Percentiles rank a stretch among this genome's conserved stretches.
These are phyloP conservation scores for Gymnocephalus cernua DNA, from an alignment of 2,113 vertebrate species.

Conservation along the genomic window DNA sequence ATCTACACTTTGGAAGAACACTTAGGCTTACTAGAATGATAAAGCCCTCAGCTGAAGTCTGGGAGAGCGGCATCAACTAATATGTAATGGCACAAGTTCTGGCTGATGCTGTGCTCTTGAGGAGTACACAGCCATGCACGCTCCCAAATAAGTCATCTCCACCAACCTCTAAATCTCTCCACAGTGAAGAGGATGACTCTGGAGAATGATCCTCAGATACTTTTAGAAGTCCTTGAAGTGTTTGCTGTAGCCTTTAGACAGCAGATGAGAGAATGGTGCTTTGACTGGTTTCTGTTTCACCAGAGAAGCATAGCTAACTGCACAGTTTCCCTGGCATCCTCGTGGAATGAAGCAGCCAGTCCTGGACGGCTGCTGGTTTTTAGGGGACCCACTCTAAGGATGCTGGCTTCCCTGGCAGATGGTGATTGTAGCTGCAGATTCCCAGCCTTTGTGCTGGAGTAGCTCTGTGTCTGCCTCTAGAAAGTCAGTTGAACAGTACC, in stretches of 20 bases:
- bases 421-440: constrained; percentile 26
- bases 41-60: constrained; percentile 3
- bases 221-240: constrained; percentile 25
- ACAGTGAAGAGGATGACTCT: neutral
- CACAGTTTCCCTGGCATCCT: constrained; percentile 32
- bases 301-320: constrained; percentile 14
- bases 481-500: constrained; percentile 23
- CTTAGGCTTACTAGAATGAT: neutral
- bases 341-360: constrained; percentile 15
- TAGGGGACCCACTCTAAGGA: constrained; percentile 8
- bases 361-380: constrained; percentile 21
- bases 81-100: neutral
- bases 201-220: neutral
- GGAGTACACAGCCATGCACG: neutral
- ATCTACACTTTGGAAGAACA: neutral
- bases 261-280: constrained; percentile 18
- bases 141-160: neutral
- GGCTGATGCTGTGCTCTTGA: neutral
- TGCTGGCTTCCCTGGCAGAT: constrained; percentile 20
- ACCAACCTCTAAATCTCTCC: neutral
- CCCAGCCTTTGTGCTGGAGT: constrained; percentile 17
- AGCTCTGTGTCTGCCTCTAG: constrained; percentile 5
- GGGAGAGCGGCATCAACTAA: neutral
- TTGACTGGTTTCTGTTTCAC: constrained; percentile 14
- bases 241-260: constrained; percentile 1